Evolutionary conservation across 1,140 invertebrate genomes (phyloP).

Genomic region (Chionoecetes opilio): DNA sequence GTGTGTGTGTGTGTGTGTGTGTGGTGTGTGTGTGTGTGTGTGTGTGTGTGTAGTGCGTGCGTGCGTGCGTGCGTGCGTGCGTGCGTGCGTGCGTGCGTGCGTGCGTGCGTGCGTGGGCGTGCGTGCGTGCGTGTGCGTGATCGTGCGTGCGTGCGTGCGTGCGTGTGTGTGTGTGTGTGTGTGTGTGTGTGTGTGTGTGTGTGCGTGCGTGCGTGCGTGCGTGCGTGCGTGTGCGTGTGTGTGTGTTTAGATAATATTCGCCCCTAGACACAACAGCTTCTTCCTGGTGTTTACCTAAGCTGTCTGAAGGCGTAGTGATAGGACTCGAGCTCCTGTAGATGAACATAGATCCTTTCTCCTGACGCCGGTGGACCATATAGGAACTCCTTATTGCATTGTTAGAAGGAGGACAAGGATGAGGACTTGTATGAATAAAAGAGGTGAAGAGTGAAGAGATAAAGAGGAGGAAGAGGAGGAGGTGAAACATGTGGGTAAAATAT

Average conservation of each 20-base stretch:
- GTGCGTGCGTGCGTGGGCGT: too few relatives aligned
- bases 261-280: neutral
- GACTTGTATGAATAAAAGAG: neutral
- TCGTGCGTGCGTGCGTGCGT: too few relatives aligned
- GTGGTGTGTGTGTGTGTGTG: too few relatives aligned
- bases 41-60: too few relatives aligned
- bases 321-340: neutral
- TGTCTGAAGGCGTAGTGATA: neutral
- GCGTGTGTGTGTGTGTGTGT: too few relatives aligned
- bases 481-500: too few relatives aligned
- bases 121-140: too few relatives aligned
- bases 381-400: neutral
- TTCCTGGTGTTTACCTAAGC: neutral
- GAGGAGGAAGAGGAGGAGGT: too few relatives aligned
- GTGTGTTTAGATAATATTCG: neutral
- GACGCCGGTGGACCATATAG: neutral
- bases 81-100: too few relatives aligned
- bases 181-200: neutral
- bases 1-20: too few relatives aligned
- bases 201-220: constrained; percentile 10
- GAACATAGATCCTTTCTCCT: neutral
- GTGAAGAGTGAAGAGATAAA: too few relatives aligned
- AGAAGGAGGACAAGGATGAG: neutral
- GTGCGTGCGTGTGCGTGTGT: neutral
- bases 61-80: too few relatives aligned